phyloP scores from a whole-genome alignment of 2,888 invertebrate genomes.

The Amphipyra tragopoginis region DNA sequence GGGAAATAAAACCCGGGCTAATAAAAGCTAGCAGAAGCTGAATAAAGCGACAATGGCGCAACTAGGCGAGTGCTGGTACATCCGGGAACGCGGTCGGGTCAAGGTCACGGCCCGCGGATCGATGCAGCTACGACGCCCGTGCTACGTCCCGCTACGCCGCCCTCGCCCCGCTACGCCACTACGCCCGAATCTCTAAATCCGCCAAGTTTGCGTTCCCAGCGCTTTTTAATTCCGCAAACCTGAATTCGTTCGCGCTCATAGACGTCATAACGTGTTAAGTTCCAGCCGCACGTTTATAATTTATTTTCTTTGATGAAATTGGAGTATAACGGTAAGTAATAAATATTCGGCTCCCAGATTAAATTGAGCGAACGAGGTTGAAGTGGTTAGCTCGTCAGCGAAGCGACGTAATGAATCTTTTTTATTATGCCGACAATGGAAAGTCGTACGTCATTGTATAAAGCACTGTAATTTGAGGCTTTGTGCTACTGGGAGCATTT shows the following conservation, averaged over 20 bases:
- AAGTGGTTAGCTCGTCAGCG: conserved; percentile 51
- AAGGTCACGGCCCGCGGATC: conserved; percentile 91
- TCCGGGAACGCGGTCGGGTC: conserved; percentile 91
- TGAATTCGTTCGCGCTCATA: conserved; percentile 51
- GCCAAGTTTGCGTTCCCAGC: conserved; percentile 56
- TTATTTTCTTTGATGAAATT: conserved; percentile 56
- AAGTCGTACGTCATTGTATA: conserved; percentile 34
- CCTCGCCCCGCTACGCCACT: conserved; percentile 65
- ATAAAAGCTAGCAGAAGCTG: conserved; percentile 81
- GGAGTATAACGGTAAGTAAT: conserved; percentile 33
- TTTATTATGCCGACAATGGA: conserved; percentile 40
- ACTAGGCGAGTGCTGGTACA: conserved; percentile 81
- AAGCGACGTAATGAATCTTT: conserved; percentile 51
- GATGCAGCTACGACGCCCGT: conserved; percentile 90
- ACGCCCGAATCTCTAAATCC: conserved; percentile 67
- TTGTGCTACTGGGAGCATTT: conserved; percentile 18
- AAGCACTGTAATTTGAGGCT: conserved; percentile 26
- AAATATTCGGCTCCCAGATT: conserved; percentile 50
- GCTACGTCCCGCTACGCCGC: conserved; percentile 70
- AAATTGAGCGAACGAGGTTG: conserved; percentile 52
- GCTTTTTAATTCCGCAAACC: conserved; percentile 63
- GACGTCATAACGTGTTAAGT: conserved; percentile 54
- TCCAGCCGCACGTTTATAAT: conserved; percentile 41
- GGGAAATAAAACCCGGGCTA: conserved; percentile 77
- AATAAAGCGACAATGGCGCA: conserved; percentile 84